A percentile compares a stretch with the other conserved stretches of the same genome.
Conservation (phyloP, 2,888 invertebrate genomes). For the Polymixis flavicincta region DNA sequence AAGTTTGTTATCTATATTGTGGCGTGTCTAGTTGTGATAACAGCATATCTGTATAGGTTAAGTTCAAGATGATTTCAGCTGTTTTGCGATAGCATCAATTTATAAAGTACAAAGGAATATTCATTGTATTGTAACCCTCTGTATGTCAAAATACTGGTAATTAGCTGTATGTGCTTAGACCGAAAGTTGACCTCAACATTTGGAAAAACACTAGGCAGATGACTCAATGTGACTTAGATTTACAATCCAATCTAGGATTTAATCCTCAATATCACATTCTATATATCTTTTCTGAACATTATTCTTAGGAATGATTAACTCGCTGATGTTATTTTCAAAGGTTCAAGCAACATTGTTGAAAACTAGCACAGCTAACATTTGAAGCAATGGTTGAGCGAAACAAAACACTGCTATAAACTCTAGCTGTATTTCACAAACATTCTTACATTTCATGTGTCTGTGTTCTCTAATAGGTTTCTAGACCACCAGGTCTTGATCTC, state of each 20-base stretch:
- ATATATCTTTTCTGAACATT: not conserved
- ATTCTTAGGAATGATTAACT: not conserved
- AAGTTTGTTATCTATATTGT: conserved; percentile 54
- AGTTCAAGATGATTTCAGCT: conserved; percentile 56
- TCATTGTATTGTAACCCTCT: not conserved
- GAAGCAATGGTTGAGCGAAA: not conserved
- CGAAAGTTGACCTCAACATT: too few species aligned
- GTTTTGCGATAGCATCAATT: not conserved
- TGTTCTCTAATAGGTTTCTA: not conserved
- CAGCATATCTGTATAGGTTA: conserved; percentile 51
- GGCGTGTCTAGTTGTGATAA: conserved; percentile 26
- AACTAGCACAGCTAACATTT: not conserved
- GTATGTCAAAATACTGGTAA: not conserved
- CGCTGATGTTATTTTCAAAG: not conserved
- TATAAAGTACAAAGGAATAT: not conserved
- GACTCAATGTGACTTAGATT: not conserved
- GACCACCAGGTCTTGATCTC: not conserved
- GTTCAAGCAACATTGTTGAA: not conserved
- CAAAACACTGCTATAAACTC: conserved; percentile 21
- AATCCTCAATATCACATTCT: conserved; percentile 5
- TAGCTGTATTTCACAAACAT: conserved; percentile 25
- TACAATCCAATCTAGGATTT: not conserved
- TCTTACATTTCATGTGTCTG: not conserved
- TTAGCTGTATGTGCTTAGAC: not conserved
- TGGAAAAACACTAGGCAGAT: not conserved